These are phyloP conservation scores for Sebastes schlegelii DNA, from an alignment of 2,113 vertebrate genomes.

Conservation along the genomic window DNA sequence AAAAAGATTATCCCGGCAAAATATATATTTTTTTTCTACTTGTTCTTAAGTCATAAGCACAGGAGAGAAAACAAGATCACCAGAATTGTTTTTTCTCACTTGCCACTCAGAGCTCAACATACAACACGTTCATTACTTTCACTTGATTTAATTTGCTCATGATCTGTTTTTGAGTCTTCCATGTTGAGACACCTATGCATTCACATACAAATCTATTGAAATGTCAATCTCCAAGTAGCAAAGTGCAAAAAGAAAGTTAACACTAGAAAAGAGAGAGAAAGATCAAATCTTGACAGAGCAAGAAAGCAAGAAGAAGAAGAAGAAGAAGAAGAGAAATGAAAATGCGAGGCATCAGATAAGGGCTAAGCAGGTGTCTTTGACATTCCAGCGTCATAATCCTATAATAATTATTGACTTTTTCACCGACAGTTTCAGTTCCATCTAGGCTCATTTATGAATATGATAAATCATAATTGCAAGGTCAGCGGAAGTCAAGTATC, in stretches of 20 bases:
- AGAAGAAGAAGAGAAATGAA: not conserved
- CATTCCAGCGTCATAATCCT: conserved; percentile 52
- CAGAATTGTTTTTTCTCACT: too few species aligned
- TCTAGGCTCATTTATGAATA: conserved; percentile 68
- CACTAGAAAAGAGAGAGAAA: conserved; percentile 15
- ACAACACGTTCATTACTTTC: not conserved
- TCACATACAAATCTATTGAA: conserved; percentile 12
- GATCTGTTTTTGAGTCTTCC: conserved; percentile 5
- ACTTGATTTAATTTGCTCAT: conserved; percentile 3
- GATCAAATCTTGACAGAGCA: not conserved
- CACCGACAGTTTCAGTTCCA: conserved; percentile 50
- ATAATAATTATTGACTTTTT: conserved; percentile 73
- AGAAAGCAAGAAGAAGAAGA: conserved; percentile 14
- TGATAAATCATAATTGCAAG: conserved; percentile 74
- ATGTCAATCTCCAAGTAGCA: not conserved
- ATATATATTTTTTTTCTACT: too few species aligned
- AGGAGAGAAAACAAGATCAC: too few species aligned
- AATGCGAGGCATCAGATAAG: conserved; percentile 33
- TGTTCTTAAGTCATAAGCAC: too few species aligned
- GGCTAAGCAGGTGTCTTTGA: conserved; percentile 37
- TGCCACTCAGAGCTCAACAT: not conserved
- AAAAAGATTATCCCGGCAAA: too few species aligned
- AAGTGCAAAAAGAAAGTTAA: not conserved
- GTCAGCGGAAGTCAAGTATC: conserved; percentile 72
- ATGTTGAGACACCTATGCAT: not conserved